Conservation (phyloP, 64 coral and sea anemone genomes). For the Dendronephthya gigantea region DNA sequence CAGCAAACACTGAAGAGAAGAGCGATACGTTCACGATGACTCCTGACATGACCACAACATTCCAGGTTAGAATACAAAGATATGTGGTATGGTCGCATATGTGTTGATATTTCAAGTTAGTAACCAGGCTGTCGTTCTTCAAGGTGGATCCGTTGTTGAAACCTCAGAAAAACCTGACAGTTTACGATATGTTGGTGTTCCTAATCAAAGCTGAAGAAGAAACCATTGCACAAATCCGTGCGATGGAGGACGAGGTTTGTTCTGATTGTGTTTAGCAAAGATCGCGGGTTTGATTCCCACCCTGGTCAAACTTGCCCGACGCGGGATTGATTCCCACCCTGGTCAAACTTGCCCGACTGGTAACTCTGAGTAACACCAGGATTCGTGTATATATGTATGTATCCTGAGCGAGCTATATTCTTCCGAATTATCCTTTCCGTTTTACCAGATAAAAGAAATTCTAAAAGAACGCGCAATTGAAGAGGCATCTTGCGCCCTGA, state of each 20-base stretch:
- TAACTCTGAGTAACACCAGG: too few species aligned
- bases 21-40: constrained; percentile 75
- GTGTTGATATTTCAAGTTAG: too few species aligned
- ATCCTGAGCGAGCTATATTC: too few species aligned
- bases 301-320: too few species aligned
- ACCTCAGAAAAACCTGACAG: constrained; percentile 68
- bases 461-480: constrained; percentile 81
- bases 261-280: too few species aligned
- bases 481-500: constrained; percentile 70
- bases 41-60: constrained; percentile 93
- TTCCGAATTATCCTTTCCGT: neutral
- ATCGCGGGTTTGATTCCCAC: too few species aligned
- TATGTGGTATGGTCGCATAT: neutral
- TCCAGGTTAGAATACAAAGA: constrained; percentile 45
- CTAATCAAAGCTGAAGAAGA: constrained; percentile 84
- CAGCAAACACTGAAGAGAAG: constrained; percentile 72
- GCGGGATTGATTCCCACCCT: too few species aligned
- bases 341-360: too few species aligned
- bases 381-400: too few species aligned
- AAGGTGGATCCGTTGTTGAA: constrained; percentile 91
- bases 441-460: constrained; percentile 68
- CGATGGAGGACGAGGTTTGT: constrained; percentile 83
- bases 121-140: neutral
- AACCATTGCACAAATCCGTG: constrained; percentile 65
- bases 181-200: constrained; percentile 80